Evolutionary conservation across 2,888 invertebrate species (phyloP), one percentile per base, ranked within the genome.

Genomic region (Cynaeus angustus): DNA sequence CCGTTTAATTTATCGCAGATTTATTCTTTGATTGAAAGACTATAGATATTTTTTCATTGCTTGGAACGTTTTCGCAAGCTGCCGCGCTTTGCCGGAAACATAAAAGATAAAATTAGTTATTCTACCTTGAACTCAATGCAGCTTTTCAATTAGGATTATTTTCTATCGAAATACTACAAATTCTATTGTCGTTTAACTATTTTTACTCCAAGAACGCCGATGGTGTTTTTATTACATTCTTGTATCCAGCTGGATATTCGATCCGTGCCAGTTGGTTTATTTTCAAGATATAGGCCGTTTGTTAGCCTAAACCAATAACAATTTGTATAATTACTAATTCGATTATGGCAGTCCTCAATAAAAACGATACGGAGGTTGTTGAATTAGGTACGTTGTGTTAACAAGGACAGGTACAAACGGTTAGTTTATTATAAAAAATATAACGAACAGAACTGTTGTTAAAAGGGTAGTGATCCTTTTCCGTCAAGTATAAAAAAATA

Each of bases 271-370:
- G 37, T 43, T 10, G 43, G 13, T 13, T 13, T 43, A 43, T 43
- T 43, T 13, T 12, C 12, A 13, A 43, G 12, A 13, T 48, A 16
- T 48, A 3, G 50, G 13, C 28, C n/a, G 26, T 28, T 28, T 10
- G 28, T n/a, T 6, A 28, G 13, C 28, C 12, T 10, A n/a, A 30
- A 46, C 46, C 59, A 46, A 46, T 59, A 59, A 46, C 46, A 45
- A 48, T 46, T 59, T 46, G 59, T 30, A 12, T 59, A 58, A 58
- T 58, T 21, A 28, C 43, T 58, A 43, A 58, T 28, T 43, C 10
- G 43, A 26, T 58, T 58, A 58, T 16, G 13, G 16, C 14, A 14
- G 6, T 37, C 8, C 13, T 14, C 38, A 37, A 55, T 55, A 14
- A 14, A 13, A 16, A 55, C 16, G 8, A 37, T 16, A 33, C 10